A percentile compares a stretch with the other conserved stretches of the same genome.
Evolutionary conservation across 1,140 invertebrate genomes (phyloP).

Genomic region (Dryas iulia): DNA sequence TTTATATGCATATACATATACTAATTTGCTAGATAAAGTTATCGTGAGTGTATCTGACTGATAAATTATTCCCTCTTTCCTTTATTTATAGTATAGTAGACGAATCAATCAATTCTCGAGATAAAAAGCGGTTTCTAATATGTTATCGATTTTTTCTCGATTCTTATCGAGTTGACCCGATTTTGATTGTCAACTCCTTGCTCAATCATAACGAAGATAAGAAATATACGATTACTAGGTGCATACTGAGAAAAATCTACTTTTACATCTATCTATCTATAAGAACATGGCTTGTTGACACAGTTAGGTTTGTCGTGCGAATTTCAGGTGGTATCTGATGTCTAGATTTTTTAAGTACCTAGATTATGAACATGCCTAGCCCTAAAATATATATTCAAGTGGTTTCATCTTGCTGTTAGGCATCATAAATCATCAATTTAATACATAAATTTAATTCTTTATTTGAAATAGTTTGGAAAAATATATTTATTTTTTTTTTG

Average conservation of each 20-base stretch:
- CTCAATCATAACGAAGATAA: conserved; percentile 55
- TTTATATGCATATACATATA: neutral
- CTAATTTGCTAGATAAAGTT: neutral
- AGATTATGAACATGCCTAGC: neutral
- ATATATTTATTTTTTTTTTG: no score
- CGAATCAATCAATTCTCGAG: conserved; percentile 26
- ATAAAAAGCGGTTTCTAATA: conserved; percentile 26
- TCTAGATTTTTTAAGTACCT: conserved; percentile 33
- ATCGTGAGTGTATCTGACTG: neutral
- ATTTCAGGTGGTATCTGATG: conserved; percentile 45
- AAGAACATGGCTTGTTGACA: conserved; percentile 35
- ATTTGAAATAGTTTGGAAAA: no score
- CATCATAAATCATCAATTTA: no score
- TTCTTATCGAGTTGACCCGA: conserved; percentile 59
- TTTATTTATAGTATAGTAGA: neutral
- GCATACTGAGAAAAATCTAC: neutral
- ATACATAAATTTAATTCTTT: no score
- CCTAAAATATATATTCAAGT: neutral
- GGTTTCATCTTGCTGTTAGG: no score
- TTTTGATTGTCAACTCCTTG: conserved; percentile 51
- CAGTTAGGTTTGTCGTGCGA: conserved; percentile 36
- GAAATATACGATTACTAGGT: conserved; percentile 12
- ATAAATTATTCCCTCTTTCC: neutral
- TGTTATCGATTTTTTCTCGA: conserved; percentile 24
- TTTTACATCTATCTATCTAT: neutral